A percentile compares a stretch with the other conserved stretches of the same genome.
These are phyloP conservation scores for Australoheros scitulus DNA, from an alignment of 2,113 vertebrate genomes.

Conservation along the genomic window DNA sequence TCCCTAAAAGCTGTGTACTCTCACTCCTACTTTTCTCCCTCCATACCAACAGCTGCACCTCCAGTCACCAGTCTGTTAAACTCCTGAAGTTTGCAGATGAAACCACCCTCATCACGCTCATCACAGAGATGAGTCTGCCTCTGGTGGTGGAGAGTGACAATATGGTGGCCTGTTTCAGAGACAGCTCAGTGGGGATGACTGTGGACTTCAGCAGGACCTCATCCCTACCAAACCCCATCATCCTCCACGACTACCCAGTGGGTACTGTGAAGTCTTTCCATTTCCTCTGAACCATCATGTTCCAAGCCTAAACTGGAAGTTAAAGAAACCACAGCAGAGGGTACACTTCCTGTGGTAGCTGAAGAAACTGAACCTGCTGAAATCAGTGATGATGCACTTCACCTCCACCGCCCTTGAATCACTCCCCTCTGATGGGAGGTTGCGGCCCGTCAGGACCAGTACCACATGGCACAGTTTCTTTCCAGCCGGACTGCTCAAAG, in stretches of 20 bases:
- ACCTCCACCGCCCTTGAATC: not conserved
- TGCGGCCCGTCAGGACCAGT: not conserved
- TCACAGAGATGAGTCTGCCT: not conserved
- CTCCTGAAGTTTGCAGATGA: not conserved
- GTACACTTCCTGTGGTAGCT: not conserved
- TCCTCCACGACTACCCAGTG: not conserved
- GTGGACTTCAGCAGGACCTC: not conserved
- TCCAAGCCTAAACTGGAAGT: not conserved
- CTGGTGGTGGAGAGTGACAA: not conserved
- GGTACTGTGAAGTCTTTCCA: not conserved
- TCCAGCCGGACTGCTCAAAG: not conserved
- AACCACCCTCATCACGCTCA: not conserved
- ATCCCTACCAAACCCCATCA: not conserved
- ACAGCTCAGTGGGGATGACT: not conserved
- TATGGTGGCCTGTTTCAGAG: not conserved
- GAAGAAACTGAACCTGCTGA: not conserved
- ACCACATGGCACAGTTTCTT: not conserved
- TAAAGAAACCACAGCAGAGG: not conserved
- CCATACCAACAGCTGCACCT: fast-evolving
- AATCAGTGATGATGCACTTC: not conserved
- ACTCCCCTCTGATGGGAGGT: not conserved
- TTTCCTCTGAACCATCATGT: too few relatives aligned
- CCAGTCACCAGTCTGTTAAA: not conserved
- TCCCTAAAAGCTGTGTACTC: not conserved
- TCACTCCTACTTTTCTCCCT: not conserved